Evolutionary conservation across 2,113 vertebrate genomes (phyloP).

Genomic region (Notarius lentiginosus): DNA sequence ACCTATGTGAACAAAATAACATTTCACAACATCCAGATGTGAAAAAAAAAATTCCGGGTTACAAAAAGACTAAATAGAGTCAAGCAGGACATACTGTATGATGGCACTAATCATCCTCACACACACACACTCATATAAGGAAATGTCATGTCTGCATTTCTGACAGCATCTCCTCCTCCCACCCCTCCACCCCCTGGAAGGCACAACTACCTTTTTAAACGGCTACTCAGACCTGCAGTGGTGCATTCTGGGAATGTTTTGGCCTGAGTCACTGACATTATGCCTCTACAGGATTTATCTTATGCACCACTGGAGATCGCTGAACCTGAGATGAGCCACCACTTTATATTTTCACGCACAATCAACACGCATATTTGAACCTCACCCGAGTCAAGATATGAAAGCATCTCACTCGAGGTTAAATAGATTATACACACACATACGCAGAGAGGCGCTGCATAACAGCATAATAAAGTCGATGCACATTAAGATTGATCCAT

Average conservation of each 20-base stretch:
- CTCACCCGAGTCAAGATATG: not conserved
- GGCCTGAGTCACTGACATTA: slow-evolving; percentile 13
- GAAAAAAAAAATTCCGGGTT: not conserved
- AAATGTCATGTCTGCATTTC: slow-evolving; percentile 4
- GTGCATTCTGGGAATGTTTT: slow-evolving; percentile 11
- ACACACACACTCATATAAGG: not conserved
- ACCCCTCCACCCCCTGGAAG: not conserved
- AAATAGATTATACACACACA: slow-evolving; percentile 15
- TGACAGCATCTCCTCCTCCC: not conserved
- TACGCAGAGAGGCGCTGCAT: not conserved
- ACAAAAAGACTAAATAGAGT: not conserved
- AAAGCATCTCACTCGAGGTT: slow-evolving; percentile 24
- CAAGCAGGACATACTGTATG: not conserved
- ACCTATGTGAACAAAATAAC: slow-evolving; percentile 1
- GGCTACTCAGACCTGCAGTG: not conserved
- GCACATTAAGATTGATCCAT: slow-evolving; percentile 25
- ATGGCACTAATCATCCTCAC: not conserved
- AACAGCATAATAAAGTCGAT: slow-evolving; percentile 11
- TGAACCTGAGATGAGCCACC: not conserved
- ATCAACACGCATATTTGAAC: slow-evolving; percentile 11
- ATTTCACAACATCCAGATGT: slow-evolving; percentile 16
- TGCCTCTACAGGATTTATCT: not conserved
- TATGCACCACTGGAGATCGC: not conserved
- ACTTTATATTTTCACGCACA: slow-evolving; percentile 20
- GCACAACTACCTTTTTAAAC: slow-evolving; percentile 13